phyloP scores from a whole-genome alignment of 2,113 vertebrate genomes.

The Gadus macrocephalus region DNA sequence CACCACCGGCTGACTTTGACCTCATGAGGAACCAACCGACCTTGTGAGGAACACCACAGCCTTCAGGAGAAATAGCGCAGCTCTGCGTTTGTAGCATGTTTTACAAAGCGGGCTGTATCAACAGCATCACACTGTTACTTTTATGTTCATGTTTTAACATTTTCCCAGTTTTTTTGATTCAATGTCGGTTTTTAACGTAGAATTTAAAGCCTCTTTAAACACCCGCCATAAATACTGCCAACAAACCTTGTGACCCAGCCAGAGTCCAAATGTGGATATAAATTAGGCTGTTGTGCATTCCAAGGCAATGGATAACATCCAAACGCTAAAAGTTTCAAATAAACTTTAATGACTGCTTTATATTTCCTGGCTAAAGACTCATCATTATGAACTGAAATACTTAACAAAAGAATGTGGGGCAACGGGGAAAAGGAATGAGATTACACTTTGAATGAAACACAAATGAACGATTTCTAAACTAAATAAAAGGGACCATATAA shows the following conservation, averaged over 20 bases:
- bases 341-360: constrained; percentile 1
- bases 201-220: background rate
- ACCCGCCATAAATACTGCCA: background rate
- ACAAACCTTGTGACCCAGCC: background rate
- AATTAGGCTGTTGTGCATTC: background rate
- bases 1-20: background rate
- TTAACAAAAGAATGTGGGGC: background rate
- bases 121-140: no score
- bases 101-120: no score
- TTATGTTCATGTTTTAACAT: no score
- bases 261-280: constrained; percentile 10
- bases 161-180: no score
- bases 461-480: background rate
- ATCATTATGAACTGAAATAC: constrained; percentile 9
- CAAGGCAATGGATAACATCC: constrained; percentile 3
- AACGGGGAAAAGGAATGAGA: background rate
- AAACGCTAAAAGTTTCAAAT: background rate
- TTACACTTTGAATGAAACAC: constrained; percentile 15
- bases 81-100: no score
- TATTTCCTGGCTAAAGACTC: constrained; percentile 5
- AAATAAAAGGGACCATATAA: no score
- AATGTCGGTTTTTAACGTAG: no score
- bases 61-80: no score
- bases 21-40: no score
- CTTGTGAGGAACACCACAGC: no score